A percentile compares a stretch with the other conserved stretches of the same genome.
phyloP scores from a whole-genome alignment of 64 coral and sea anemone genomes.

The Hydrozoanthus tunicans region DNA sequence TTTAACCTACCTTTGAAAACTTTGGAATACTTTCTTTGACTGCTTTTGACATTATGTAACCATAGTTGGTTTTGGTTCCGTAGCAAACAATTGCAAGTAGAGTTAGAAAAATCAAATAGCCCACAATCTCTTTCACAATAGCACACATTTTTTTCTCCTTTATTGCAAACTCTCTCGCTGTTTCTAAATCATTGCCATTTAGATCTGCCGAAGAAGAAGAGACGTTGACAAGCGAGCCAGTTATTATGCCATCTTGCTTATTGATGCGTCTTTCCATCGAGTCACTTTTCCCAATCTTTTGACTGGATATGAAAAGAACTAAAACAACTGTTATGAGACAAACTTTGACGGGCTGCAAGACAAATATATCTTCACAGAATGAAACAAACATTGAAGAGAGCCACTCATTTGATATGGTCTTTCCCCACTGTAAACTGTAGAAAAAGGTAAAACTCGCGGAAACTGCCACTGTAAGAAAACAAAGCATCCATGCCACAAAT shows the following conservation, averaged over 20 bases:
- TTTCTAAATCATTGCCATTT: slow-evolving; percentile 43
- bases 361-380: slow-evolving; percentile 72
- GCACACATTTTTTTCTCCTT: slow-evolving; percentile 64
- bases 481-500: slow-evolving; percentile 75
- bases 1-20: slow-evolving; percentile 29
- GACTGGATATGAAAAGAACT: slow-evolving; percentile 45
- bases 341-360: slow-evolving; percentile 84
- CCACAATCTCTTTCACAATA: slow-evolving; percentile 49
- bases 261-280: neutral
- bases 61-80: slow-evolving; percentile 51
- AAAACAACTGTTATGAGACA: slow-evolving; percentile 69
- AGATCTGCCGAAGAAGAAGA: neutral
- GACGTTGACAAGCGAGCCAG: neutral
- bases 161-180: slow-evolving; percentile 44
- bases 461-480: slow-evolving; percentile 49
- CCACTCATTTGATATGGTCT: slow-evolving; percentile 77
- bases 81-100: slow-evolving; percentile 77
- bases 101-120: slow-evolving; percentile 51
- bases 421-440: slow-evolving; percentile 87
- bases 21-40: slow-evolving; percentile 53
- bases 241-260: neutral
- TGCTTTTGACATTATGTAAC: slow-evolving; percentile 71
- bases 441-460: slow-evolving; percentile 71
- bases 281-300: neutral
- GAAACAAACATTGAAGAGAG: slow-evolving; percentile 88